Conservation (phyloP, 2,888 invertebrate species). For the Eristalis intricaria region DNA sequence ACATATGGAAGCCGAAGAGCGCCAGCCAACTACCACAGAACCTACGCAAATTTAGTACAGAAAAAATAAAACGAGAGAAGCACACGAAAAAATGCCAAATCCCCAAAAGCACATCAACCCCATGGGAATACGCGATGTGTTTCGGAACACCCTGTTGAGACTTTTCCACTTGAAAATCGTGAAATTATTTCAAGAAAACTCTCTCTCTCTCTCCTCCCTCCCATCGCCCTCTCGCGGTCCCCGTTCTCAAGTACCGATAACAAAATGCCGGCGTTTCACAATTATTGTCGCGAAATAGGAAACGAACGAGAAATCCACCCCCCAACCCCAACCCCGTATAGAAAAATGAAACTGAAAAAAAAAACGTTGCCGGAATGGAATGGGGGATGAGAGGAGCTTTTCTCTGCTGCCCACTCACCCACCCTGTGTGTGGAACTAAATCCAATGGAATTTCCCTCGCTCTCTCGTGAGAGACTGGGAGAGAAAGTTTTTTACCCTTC, state of each 20-base stretch:
- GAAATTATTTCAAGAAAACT: slow-evolving; percentile 12
- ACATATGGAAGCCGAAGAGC: background rate
- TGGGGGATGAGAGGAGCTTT: background rate
- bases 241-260: slow-evolving; percentile 21
- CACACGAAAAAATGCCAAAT: background rate
- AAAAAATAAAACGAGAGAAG: background rate
- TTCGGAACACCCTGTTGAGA: slow-evolving; percentile 6
- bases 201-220: too few relatives aligned
- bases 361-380: background rate
- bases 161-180: background rate
- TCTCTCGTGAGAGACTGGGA: background rate
- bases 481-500: background rate
- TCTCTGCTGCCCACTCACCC: background rate
- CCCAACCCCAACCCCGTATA: background rate
- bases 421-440: background rate
- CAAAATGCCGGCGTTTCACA: slow-evolving; percentile 69
- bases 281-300: slow-evolving; percentile 35
- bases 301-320: background rate
- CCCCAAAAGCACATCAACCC: background rate
- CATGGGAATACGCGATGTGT: background rate
- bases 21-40: background rate
- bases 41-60: slow-evolving; percentile 1
- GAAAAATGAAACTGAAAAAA: background rate
- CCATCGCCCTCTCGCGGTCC: background rate
- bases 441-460: background rate